A percentile compares a stretch with the other conserved stretches of the same genome.
These are phyloP conservation scores for Condylostylus longicornis DNA, from an alignment of 1,140 invertebrate species.

Conservation along the genomic window DNA sequence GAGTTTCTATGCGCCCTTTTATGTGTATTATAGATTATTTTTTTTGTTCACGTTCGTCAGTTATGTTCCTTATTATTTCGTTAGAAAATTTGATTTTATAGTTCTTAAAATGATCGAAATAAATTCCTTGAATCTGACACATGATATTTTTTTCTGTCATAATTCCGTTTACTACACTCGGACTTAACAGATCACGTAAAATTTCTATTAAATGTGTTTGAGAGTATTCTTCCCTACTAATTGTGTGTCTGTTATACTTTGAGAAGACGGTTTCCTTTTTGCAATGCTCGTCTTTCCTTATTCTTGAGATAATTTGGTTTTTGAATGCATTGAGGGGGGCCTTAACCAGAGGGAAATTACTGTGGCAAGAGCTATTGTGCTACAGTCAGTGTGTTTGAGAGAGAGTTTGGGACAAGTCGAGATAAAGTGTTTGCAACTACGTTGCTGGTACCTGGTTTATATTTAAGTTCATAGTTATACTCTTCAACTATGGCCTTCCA, in stretches of 20 bases:
- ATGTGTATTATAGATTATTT: constrained; percentile 1
- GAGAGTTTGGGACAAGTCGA: constrained; percentile 1
- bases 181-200: neutral
- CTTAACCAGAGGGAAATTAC: neutral
- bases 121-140: constrained; percentile 1
- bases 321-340: constrained; percentile 5
- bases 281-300: neutral
- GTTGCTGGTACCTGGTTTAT: constrained; percentile 28
- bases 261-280: neutral
- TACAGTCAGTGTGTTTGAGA: constrained; percentile 1
- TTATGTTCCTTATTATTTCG: constrained; percentile 1
- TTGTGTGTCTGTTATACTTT: neutral
- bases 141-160: neutral
- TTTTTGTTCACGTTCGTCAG: constrained; percentile 3
- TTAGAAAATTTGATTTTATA: constrained; percentile 1
- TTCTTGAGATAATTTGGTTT: constrained; percentile 2
- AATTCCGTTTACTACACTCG: neutral
- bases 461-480: constrained; percentile 18
- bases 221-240: neutral
- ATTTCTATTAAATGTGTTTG: neutral
- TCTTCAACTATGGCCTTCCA: constrained; percentile 36
- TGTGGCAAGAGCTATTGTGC: constrained; percentile 3
- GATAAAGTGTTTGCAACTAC: constrained; percentile 21
- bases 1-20: constrained; percentile 5
- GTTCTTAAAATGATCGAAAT: neutral